Percentiles rank a stretch among this genome's conserved stretches.
phyloP scores from a whole-genome alignment of 2,113 vertebrate species.

The Crotophaga sulcirostris region DNA sequence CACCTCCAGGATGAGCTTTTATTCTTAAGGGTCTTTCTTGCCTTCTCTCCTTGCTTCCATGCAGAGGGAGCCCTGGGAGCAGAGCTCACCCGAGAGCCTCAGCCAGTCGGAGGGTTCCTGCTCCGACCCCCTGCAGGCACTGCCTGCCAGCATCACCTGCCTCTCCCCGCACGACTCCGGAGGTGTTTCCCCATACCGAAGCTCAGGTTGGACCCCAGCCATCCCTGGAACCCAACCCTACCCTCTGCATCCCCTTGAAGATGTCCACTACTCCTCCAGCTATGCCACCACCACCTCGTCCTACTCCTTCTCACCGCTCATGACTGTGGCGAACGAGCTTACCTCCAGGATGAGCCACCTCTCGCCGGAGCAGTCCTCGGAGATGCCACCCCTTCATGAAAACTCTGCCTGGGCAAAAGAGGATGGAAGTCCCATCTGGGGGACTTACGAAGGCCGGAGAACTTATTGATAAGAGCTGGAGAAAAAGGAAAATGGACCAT shows the following conservation, averaged over 20 bases:
- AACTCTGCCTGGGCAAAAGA: conserved; percentile 83
- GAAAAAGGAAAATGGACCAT: background rate
- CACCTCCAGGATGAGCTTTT: background rate
- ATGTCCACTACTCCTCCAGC: conserved; percentile 80
- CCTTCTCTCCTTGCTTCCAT: background rate
- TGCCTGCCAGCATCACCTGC: conserved; percentile 67
- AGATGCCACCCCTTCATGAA: conserved; percentile 64
- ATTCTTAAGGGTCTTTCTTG: background rate
- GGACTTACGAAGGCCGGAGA: conserved; percentile 83
- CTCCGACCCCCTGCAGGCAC: conserved; percentile 74
- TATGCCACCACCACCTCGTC: conserved; percentile 73
- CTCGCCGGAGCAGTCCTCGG: conserved; percentile 73
- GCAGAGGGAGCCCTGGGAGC: conserved; percentile 92
- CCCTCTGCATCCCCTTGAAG: conserved; percentile 85
- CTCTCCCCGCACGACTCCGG: conserved; percentile 76
- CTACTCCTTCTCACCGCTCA: conserved; percentile 80
- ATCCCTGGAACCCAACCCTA: conserved; percentile 80
- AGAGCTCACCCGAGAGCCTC: conserved; percentile 74
- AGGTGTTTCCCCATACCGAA: conserved; percentile 76
- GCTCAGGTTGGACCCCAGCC: conserved; percentile 72
- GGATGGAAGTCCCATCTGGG: conserved; percentile 81
- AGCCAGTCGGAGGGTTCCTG: conserved; percentile 76
- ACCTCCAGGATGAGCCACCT: conserved; percentile 76
- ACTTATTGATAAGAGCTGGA: conserved; percentile 74
- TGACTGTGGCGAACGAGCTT: conserved; percentile 78